Base-by-base conservation (phyloP, 2,888 invertebrate genomes). In the Meta bourneti region DNA sequence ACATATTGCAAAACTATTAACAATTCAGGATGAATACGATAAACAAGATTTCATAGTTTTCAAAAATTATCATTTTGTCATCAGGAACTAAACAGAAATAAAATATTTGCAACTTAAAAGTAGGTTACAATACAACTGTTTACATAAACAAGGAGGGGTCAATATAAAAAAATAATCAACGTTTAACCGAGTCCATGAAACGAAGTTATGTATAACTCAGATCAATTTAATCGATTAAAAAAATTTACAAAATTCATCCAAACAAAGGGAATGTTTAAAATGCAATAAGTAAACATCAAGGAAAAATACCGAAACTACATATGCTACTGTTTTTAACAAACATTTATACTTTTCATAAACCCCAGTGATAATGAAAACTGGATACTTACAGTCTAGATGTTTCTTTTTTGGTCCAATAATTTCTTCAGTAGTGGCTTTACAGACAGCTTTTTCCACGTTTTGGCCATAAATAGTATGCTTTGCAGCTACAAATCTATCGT, bases 351-450 rank as follows among this genome's bases (percentile, higher is more conserved):
- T 16, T 16, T 16, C 0, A 61, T 61, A 61, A 9, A 9, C 61
- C 11, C 4, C 61, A 61, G 16, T 16, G 16, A 61, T 13, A 19
- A 86, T 51, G 7, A 77, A 51, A 70, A 70, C 7, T 49, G 51
- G 16, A 70, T 71, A 90, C 83, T 92, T 54, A 99, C 99, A 99
- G 96, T 99, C 99, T 96, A 99, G 97, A 96, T 99, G 99, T 96
- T 99, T 99, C 97, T 99, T 99, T 96, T 99, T 99, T 93, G 99
- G 99, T 94, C 98, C 99, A 96, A 99, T 98, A 96, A 99, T 97
- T 96, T 99, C 99, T 96, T 99, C 99, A 94, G 99, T 99, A 94
- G 99, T 99, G 93, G 99, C 99, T 96, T 99, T 99, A 96, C 99
- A 99, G 94, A 99, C 99, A 94, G 99, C 98, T 96, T 99, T 99